These are phyloP conservation scores for Eptesicus fuscus DNA, from an alignment of 2,113 vertebrate species.

Conservation along the genomic window DNA sequence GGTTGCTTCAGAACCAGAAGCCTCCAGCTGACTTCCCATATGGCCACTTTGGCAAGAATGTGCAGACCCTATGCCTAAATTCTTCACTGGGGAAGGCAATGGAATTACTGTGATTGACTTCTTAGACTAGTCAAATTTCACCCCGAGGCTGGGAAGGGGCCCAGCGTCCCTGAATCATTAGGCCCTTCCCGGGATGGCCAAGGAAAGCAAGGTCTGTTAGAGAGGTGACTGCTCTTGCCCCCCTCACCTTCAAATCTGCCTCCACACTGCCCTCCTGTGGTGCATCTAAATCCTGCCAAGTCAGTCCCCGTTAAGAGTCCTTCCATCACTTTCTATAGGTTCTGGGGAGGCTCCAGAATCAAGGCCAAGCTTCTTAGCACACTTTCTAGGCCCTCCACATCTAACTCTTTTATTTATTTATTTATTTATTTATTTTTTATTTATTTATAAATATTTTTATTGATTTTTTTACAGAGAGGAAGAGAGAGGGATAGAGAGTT, in stretches of 20 bases:
- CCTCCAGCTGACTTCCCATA: not conserved
- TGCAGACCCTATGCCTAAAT: not conserved
- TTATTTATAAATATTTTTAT: too few relatives aligned
- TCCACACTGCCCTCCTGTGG: constrained; percentile 39
- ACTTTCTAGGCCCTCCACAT: not conserved
- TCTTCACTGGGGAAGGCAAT: not conserved
- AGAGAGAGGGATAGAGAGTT: too few relatives aligned
- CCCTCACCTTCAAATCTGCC: not conserved
- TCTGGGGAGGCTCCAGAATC: not conserved
- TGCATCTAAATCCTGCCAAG: not conserved
- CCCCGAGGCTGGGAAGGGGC: not conserved
- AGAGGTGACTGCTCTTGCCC: not conserved
- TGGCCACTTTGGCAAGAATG: not conserved
- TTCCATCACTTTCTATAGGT: not conserved
- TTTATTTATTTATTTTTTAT: too few relatives aligned
- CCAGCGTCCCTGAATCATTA: not conserved
- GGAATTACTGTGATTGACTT: not conserved
- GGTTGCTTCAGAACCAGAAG: not conserved
- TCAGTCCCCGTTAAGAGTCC: not conserved
- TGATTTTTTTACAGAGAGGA: too few relatives aligned
- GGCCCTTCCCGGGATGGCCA: not conserved
- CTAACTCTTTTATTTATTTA: not conserved
- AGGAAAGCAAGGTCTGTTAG: not conserved
- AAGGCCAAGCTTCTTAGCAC: not conserved
- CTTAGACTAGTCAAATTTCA: not conserved